Evolutionary conservation across 2,113 vertebrate genomes (phyloP), one percentile per base, ranked within the genome.

Genomic region (Rhynchopsitta pachyrhyncha): DNA sequence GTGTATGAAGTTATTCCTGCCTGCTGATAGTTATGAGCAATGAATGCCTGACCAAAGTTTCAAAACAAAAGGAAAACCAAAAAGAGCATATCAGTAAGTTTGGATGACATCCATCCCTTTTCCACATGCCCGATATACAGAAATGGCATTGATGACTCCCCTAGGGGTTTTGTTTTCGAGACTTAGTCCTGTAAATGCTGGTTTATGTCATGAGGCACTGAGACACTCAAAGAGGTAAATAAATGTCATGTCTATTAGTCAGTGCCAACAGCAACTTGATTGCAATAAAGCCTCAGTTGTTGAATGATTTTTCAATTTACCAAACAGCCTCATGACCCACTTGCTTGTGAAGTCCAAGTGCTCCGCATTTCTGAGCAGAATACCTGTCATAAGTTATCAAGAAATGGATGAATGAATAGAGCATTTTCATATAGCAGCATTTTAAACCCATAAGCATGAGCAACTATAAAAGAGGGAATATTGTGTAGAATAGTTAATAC

Each of bases 211-310:
- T 1, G 20, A 74, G 69, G 62, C 90, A 85, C 94, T 86, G 52
- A 86, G 39, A 66, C 41, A 1, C 2, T 71, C 63, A 66, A 81
- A 82, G 92, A 88, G 47, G 93, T 91, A 95, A 97, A 92, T 90
- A 88, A 95, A 97, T 93, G 80, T 81, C 39, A 20, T 86, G 90
- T 91, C 94, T 78, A 18, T 75, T 76, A 35, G 42, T 14, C 87
- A 95, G 91, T 91, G 79, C 78, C 92, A 80, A 89, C 50, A 89
- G 91, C 64, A 90, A 92, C 89, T 23, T 87, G 87, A 80, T 70
- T 63, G 86, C 89, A 92, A 95, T 88, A 95, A 90, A 94, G 85
- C 71, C 79, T 64, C 90, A 5, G 79, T 96, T 96, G 93, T 95
- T 88, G 63, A 90, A 90, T 83, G 75, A 80, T 96, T 95, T 83